These are phyloP conservation scores for Polia nebulosa DNA, from an alignment of 2,888 invertebrate genomes.

Conservation along the genomic window DNA sequence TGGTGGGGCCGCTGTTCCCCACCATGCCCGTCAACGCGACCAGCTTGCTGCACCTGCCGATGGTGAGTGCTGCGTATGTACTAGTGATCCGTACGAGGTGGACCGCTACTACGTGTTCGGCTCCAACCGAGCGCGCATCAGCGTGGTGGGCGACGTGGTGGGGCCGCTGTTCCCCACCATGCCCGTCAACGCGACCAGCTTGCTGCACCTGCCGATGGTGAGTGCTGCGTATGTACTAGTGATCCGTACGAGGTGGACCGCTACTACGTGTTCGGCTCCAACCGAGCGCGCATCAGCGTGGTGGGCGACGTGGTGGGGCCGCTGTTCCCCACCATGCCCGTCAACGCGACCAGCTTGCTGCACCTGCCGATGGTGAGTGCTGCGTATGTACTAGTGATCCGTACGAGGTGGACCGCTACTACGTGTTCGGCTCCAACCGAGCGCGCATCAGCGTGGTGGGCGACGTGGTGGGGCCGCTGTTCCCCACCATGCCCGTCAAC, in stretches of 20 bases:
- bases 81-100: constrained; percentile 73
- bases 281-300: constrained; percentile 94
- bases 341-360: constrained; percentile 95
- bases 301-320: constrained; percentile 98
- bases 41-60: constrained; percentile 94
- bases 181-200: constrained; percentile 96
- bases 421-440: constrained; percentile 96
- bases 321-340: constrained; percentile 97
- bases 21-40: constrained; percentile 98
- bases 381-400: background rate
- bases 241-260: constrained; percentile 73
- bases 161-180: constrained; percentile 98
- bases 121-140: constrained; percentile 95
- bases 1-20: constrained; percentile 97
- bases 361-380: constrained; percentile 92
- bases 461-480: constrained; percentile 97
- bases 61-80: constrained; percentile 72
- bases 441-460: constrained; percentile 96
- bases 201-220: constrained; percentile 94
- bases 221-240: background rate
- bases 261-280: constrained; percentile 94
- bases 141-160: constrained; percentile 97
- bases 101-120: constrained; percentile 92
- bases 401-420: constrained; percentile 73
- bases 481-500: constrained; percentile 97